phyloP scores from a whole-genome alignment of 2,797 vertebrate genomes.

The Philypnodon macrostomus region DNA sequence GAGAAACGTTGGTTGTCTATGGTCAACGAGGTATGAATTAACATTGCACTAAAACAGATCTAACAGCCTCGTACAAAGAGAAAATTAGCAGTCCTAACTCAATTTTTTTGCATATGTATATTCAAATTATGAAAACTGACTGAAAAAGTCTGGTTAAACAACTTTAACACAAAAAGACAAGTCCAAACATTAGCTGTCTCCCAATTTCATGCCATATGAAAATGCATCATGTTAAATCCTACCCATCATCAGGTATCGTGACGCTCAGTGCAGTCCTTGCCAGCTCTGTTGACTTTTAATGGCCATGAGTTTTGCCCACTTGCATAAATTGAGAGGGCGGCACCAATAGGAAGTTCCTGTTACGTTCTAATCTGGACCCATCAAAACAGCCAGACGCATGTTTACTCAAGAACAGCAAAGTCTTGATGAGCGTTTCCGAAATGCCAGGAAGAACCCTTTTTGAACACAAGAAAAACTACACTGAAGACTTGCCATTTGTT shows the following conservation, averaged over 20 bases:
- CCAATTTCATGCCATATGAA: not conserved
- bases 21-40: no score
- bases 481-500: not conserved
- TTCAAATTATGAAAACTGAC: no score
- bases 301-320: not conserved
- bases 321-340: constrained; percentile 44
- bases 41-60: no score
- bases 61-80: no score
- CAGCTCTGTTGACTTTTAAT: constrained; percentile 7
- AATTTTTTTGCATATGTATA: no score
- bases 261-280: not conserved
- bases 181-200: not conserved
- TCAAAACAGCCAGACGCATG: constrained; percentile 43
- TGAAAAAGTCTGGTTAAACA: constrained; percentile 12
- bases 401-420: constrained; percentile 49
- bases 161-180: not conserved
- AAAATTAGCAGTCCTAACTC: no score
- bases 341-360: constrained; percentile 61
- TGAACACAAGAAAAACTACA: not conserved
- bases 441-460: constrained; percentile 59
- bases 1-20: no score
- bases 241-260: not conserved
- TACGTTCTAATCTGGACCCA: constrained; percentile 48
- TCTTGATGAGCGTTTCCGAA: constrained; percentile 61
- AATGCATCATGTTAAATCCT: not conserved